Percentiles rank a stretch among this genome's conserved stretches.
Evolutionary conservation across 2,888 invertebrate species (phyloP).

Genomic region (Hybos culiciformis): DNA sequence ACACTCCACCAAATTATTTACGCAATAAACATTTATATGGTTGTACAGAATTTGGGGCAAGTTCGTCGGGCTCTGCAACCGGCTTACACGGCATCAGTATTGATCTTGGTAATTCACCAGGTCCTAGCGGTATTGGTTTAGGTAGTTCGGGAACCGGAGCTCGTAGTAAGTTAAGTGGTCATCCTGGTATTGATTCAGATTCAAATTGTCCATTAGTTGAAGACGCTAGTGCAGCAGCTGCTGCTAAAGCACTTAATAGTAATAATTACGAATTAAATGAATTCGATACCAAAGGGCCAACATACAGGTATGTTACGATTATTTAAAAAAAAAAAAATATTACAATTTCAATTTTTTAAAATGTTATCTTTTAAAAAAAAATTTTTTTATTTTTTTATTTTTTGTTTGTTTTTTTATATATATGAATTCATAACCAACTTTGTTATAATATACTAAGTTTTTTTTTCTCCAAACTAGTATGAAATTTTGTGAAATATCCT

Average conservation of each 20-base stretch:
- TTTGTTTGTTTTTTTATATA: neutral
- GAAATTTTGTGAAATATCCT: too few species aligned
- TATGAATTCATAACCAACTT: neutral
- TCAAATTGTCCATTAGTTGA: conserved; percentile 43
- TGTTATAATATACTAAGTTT: too few species aligned
- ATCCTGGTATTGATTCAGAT: conserved; percentile 43
- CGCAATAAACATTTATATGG: conserved; percentile 17
- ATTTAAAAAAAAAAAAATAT: neutral
- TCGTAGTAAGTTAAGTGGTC: conserved; percentile 22
- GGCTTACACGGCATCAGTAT: neutral
- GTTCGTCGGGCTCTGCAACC: neutral
- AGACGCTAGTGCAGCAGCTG: conserved; percentile 34
- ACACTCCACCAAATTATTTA: conserved; percentile 15
- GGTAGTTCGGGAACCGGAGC: conserved; percentile 18
- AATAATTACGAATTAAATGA: conserved; percentile 70
- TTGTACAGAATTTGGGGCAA: conserved; percentile 9
- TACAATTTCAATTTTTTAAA: neutral
- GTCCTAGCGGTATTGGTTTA: neutral
- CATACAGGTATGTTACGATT: conserved; percentile 16
- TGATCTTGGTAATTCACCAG: neutral
- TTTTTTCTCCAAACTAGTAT: too few species aligned
- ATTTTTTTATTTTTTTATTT: neutral
- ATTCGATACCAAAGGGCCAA: conserved; percentile 37
- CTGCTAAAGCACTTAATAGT: conserved; percentile 55
- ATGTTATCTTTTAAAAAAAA: neutral